These are phyloP conservation scores for Leptatherina wallacei DNA, from an alignment of 2,797 vertebrate genomes.

Conservation along the genomic window DNA sequence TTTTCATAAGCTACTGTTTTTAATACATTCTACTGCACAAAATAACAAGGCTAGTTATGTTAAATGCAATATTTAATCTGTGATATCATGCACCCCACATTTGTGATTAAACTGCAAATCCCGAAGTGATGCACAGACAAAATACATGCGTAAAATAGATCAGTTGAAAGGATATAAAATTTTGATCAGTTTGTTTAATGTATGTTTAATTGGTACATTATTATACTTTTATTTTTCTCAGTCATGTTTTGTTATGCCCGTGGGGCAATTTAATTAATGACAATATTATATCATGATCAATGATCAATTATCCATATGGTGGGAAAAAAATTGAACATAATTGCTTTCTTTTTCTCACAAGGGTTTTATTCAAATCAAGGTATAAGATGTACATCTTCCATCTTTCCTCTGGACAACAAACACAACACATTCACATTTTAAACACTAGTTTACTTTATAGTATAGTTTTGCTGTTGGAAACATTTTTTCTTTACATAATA, in stretches of 20 bases:
- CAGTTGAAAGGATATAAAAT: too few relatives aligned
- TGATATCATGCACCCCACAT: neutral
- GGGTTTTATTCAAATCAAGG: neutral
- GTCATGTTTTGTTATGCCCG: too few relatives aligned
- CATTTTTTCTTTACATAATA: too few relatives aligned
- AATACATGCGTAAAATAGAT: neutral
- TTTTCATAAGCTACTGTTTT: neutral
- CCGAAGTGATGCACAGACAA: too few relatives aligned
- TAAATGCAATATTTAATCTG: neutral
- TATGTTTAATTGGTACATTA: too few relatives aligned
- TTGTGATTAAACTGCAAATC: neutral
- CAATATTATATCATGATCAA: too few relatives aligned
- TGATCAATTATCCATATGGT: neutral
- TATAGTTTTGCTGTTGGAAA: too few relatives aligned
- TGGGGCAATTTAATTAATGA: too few relatives aligned
- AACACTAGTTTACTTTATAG: neutral
- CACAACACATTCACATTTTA: neutral
- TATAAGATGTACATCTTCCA: neutral
- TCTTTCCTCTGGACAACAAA: neutral
- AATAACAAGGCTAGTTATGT: neutral
- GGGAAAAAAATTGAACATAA: neutral
- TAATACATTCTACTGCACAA: neutral
- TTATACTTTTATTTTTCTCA: too few relatives aligned
- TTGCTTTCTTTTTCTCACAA: neutral
- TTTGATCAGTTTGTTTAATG: too few relatives aligned